These are phyloP conservation scores for Microcaecilia unicolor DNA, from an alignment of 2,797 vertebrate genomes.

Conservation along the genomic window DNA sequence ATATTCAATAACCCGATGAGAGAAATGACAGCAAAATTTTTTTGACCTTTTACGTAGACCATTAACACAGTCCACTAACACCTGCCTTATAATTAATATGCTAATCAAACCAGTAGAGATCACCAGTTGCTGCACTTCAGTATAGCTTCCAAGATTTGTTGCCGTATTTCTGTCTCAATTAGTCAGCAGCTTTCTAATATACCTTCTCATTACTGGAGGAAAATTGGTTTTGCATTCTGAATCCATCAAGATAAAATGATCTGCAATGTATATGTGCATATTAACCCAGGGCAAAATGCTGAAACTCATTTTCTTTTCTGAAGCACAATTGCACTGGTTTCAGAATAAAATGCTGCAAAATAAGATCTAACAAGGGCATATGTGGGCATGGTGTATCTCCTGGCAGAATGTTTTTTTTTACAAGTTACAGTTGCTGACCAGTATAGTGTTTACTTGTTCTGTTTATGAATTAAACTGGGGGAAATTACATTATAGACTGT, in stretches of 20 bases:
- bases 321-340: slow-evolving; percentile 14
- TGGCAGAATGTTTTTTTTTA: background rate
- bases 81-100: slow-evolving; percentile 62
- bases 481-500: slow-evolving; percentile 11
- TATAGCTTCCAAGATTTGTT: slow-evolving; percentile 24
- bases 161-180: slow-evolving; percentile 41
- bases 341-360: slow-evolving; percentile 29
- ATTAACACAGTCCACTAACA: slow-evolving; percentile 53
- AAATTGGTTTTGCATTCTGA: slow-evolving; percentile 58
- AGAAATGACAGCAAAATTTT: slow-evolving; percentile 42
- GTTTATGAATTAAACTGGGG: slow-evolving; percentile 1
- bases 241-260: slow-evolving; percentile 47
- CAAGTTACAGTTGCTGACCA: background rate
- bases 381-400: background rate
- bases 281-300: slow-evolving; percentile 27
- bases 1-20: slow-evolving; percentile 43
- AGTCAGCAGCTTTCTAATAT: slow-evolving; percentile 41
- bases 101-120: slow-evolving; percentile 49
- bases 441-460: background rate
- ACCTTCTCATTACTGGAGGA: slow-evolving; percentile 48
- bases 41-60: slow-evolving; percentile 53
- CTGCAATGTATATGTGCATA: slow-evolving; percentile 35
- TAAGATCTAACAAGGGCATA: slow-evolving; percentile 2
- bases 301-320: slow-evolving; percentile 30
- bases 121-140: slow-evolving; percentile 10